Percentiles rank a stretch among this genome's conserved stretches.
Conservation (phyloP, 2,113 vertebrate genomes). For the Siniperca knerii region DNA sequence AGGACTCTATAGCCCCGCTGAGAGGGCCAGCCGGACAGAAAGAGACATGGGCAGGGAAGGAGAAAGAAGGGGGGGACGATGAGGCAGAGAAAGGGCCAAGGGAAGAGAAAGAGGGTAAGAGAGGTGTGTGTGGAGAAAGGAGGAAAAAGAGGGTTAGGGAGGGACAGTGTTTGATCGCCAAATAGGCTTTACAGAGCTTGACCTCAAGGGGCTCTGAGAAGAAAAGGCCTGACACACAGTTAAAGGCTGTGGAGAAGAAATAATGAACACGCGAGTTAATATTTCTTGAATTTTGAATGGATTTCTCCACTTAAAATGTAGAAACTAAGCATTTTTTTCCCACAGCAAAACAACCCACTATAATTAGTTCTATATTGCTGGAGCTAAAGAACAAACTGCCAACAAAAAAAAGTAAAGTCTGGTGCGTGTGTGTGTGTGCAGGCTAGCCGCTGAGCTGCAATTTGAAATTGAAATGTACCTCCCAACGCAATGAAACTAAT, state of each 20-base stretch:
- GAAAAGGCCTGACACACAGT: constrained; percentile 50
- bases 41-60: constrained; percentile 40
- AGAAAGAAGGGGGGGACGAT: constrained; percentile 34
- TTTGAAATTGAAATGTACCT: constrained; percentile 79
- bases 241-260: constrained; percentile 32
- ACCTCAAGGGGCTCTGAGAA: constrained; percentile 50
- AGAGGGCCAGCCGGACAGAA: constrained; percentile 81
- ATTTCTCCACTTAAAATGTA: not conserved
- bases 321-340: not conserved
- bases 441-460: constrained; percentile 51
- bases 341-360: not conserved
- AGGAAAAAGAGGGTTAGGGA: constrained; percentile 54
- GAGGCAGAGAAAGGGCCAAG: constrained; percentile 65
- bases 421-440: constrained; percentile 1
- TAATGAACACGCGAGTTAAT: constrained; percentile 65
- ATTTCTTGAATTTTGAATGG: constrained; percentile 33
- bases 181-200: constrained; percentile 66
- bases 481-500: constrained; percentile 68
- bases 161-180: constrained; percentile 71
- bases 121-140: constrained; percentile 53
- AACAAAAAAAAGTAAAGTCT: not conserved
- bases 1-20: constrained; percentile 93
- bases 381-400: not conserved
- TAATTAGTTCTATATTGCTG: not conserved
- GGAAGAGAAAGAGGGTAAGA: constrained; percentile 55